Evolutionary conservation across 2,113 vertebrate genomes (phyloP), one percentile per base, ranked within the genome.

Genomic region (Apodemus sylvaticus): DNA sequence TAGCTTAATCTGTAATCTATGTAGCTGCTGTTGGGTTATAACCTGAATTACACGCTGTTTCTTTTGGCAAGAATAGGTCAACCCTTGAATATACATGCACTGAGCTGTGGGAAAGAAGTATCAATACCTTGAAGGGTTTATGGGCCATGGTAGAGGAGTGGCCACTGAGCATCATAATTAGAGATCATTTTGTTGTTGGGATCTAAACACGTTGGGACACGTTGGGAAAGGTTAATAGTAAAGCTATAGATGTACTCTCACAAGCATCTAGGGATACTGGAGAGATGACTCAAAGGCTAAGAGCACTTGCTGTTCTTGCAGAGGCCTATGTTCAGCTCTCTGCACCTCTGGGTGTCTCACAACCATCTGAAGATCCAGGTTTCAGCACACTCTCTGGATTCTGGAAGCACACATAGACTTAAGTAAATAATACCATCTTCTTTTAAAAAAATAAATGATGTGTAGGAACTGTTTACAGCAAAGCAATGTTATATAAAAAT

Each of bases 1-100:
- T 86, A 42, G 58, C 36, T 73, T 86, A 51, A 76, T 62, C 77
- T 86, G 82, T 48, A 82, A 24, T 51, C 39, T 60, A 34, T 34
- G 68, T 4, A 83, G 73, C 66, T 85, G 71, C 76, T 74, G 48
- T 79, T 78, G 79, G 70, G 53, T 71, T 45, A 19, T 86, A 68
- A 36, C 19, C 53, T 85, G 81, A 90, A 94, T 60, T 86, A 81
- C 55, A 89, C 19, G 20, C n/a, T 48, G 31, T 70, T 87, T 96
- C 36, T 29, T 1, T 95, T 86, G 36, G 55, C 0, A 91, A 89
- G 39, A 7, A 86, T 26, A 19, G 17, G 19, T 91, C 66, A 79
- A 64, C 51, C 19, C 36, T 93, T 85, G 39, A 13, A 20, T 45
- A 39, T 78, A 45, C 12, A 19, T 90, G 90, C 78, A 66, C 22